These are phyloP conservation scores for Aphodius granarius DNA, from an alignment of 2,888 invertebrate species.

Conservation along the genomic window DNA sequence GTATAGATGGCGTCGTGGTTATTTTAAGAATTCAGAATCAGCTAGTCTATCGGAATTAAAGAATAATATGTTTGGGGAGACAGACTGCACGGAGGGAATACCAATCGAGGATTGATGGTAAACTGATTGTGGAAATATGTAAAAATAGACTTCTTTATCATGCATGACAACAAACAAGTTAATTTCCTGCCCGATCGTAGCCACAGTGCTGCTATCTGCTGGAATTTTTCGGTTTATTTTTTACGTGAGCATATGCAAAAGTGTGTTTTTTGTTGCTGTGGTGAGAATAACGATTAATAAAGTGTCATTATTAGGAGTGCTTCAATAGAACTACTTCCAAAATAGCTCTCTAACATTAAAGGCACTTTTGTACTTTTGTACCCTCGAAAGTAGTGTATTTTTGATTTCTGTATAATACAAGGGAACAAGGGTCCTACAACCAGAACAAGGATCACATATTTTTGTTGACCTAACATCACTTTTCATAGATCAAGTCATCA, in stretches of 20 bases:
- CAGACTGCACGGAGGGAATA: background rate
- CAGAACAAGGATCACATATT: too few species aligned
- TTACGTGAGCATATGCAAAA: background rate
- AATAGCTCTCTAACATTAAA: too few species aligned
- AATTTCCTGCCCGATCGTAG: background rate
- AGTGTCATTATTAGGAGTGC: background rate
- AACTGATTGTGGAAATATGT: background rate
- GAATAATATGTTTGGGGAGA: slow-evolving; percentile 8
- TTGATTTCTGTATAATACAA: too few species aligned
- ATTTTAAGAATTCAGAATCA: background rate
- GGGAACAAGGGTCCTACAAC: too few species aligned
- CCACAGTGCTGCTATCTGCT: background rate
- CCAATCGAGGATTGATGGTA: background rate
- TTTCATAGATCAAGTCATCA: too few species aligned
- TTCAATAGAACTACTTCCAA: background rate
- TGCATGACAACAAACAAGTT: background rate
- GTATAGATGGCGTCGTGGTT: slow-evolving; percentile 2
- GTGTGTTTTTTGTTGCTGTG: background rate
- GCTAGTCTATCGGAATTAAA: slow-evolving; percentile 1
- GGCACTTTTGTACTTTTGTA: too few species aligned
- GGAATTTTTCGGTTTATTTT: background rate
- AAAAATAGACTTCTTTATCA: background rate
- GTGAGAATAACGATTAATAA: background rate
- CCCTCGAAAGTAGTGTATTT: too few species aligned
- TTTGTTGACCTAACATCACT: too few species aligned